Evolutionary conservation across 2,797 vertebrate genomes (phyloP).

Genomic region (Ptychobarbus kaznakovi): DNA sequence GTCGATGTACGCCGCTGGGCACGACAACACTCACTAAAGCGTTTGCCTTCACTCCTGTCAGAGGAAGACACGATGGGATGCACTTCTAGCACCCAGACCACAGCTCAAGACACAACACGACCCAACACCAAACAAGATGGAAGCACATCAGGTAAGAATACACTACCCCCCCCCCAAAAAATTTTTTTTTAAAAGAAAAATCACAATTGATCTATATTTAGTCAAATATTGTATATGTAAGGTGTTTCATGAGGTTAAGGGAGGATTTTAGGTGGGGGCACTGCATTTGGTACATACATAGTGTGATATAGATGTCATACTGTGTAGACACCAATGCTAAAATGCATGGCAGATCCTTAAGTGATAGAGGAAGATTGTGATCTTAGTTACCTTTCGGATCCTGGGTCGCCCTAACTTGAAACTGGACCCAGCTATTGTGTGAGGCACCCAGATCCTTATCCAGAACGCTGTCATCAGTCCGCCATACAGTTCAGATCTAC

Average conservation of each 20-base stretch:
- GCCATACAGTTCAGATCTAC: slow-evolving; percentile 24
- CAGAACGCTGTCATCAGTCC: slow-evolving; percentile 24
- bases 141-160: slow-evolving; percentile 71
- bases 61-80: slow-evolving; percentile 79
- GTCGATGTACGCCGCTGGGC: not conserved
- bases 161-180: not conserved
- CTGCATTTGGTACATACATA: not conserved
- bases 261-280: too few species aligned
- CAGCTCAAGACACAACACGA: slow-evolving; percentile 74
- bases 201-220: not conserved
- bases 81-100: slow-evolving; percentile 78
- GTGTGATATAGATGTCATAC: not conserved
- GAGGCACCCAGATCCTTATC: slow-evolving; percentile 32
- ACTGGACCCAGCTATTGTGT: slow-evolving; percentile 28
- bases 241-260: not conserved
- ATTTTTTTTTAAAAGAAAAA: too few species aligned
- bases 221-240: not conserved
- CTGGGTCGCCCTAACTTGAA: slow-evolving; percentile 29
- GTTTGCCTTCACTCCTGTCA: not conserved
- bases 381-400: slow-evolving; percentile 32
- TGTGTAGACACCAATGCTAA: not conserved
- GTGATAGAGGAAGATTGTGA: not conserved
- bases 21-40: slow-evolving; percentile 7
- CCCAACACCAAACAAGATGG: slow-evolving; percentile 71
- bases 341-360: not conserved